Percentiles rank a stretch among this genome's conserved stretches.
Conservation (phyloP, 2,797 vertebrate genomes). For the Darevskia mixta region DNA sequence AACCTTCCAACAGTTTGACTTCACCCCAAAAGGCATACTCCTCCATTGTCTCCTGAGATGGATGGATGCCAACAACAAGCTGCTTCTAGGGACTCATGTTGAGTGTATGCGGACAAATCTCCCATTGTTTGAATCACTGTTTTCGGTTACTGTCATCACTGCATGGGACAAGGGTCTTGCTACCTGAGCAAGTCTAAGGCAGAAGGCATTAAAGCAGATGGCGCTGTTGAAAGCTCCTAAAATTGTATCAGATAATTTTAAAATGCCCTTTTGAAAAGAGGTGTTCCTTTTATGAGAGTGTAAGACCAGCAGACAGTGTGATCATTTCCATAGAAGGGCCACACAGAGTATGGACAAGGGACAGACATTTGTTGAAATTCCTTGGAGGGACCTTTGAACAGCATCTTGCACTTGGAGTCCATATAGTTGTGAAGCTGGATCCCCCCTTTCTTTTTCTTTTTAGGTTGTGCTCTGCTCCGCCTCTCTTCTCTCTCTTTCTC, state of each 20-base stretch:
- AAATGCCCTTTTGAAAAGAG: conserved; percentile 62
- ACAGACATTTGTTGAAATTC: conserved; percentile 52
- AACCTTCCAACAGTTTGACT: no score
- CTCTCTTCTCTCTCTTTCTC: not conserved
- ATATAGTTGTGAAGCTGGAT: conserved; percentile 34
- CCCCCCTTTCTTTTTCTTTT: conserved; percentile 29
- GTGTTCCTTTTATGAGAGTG: conserved; percentile 58
- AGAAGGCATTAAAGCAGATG: conserved; percentile 50
- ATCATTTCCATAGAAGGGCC: conserved; percentile 50
- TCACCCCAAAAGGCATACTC: no score
- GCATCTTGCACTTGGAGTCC: conserved; percentile 59
- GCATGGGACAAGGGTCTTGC: conserved; percentile 56
- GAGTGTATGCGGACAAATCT: not conserved
- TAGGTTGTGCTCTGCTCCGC: conserved; percentile 33
- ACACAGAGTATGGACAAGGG: conserved; percentile 62
- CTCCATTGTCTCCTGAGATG: no score
- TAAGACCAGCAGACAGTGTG: conserved; percentile 51
- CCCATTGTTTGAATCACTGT: not conserved
- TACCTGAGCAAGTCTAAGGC: conserved; percentile 63
- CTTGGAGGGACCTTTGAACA: conserved; percentile 35
- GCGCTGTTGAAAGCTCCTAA: conserved; percentile 67
- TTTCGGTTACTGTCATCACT: conserved; percentile 63
- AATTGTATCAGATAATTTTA: not conserved
- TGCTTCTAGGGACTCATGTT: not conserved
- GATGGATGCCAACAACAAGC: not conserved